A percentile compares a stretch with the other conserved stretches of the same genome.
phyloP scores from a whole-genome alignment of 2,888 invertebrate genomes.

The Pheosia gnoma region DNA sequence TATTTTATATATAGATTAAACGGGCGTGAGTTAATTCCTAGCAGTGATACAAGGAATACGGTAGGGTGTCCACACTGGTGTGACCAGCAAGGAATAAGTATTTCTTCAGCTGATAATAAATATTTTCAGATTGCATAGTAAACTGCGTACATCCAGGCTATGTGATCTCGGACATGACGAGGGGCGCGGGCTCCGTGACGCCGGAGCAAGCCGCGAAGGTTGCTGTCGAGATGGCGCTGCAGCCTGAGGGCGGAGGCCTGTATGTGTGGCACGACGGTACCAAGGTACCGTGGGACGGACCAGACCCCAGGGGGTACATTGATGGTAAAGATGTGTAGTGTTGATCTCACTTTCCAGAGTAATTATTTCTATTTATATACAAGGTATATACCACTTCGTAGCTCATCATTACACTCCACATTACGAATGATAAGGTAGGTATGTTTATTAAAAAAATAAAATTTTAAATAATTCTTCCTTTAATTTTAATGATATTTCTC shows the following conservation, averaged over 20 bases:
- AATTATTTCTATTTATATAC: too few species aligned
- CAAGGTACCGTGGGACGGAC: conserved; percentile 67
- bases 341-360: too few species aligned
- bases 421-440: conserved; percentile 29
- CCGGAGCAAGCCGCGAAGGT: conserved; percentile 57
- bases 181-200: conserved; percentile 58
- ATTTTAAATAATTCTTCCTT: conserved; percentile 53
- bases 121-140: conserved; percentile 58
- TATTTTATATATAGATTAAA: too few species aligned
- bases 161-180: conserved; percentile 74
- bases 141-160: conserved; percentile 78
- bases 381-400: neutral
- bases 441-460: conserved; percentile 67
- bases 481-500: conserved; percentile 72
- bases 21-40: too few species aligned
- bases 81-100: too few species aligned
- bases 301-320: conserved; percentile 67
- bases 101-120: neutral
- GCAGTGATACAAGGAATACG: too few species aligned
- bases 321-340: conserved; percentile 48
- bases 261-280: conserved; percentile 68
- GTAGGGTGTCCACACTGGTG: too few species aligned
- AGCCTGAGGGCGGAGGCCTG: conserved; percentile 47
- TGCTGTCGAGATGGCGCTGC: conserved; percentile 48
- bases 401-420: neutral